Conservation (phyloP, 2,113 vertebrate genomes). For the Sinocyclocheilus anophthalmus region DNA sequence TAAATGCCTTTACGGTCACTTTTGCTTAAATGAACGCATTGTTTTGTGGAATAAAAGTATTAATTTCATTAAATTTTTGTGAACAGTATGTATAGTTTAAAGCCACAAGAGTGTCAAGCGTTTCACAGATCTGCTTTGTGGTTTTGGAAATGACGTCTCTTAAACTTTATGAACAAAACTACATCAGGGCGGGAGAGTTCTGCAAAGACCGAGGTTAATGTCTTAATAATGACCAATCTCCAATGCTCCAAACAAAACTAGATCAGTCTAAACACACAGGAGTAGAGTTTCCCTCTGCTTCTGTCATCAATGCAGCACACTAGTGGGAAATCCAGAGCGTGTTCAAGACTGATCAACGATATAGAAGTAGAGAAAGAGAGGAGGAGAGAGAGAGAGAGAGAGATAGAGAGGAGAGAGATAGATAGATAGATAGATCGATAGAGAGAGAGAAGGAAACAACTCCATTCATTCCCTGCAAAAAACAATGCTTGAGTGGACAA, state of each 20-base stretch:
- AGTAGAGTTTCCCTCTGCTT: slow-evolving; percentile 11
- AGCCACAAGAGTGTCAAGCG: not conserved
- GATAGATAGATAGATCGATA: too few species aligned
- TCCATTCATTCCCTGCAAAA: slow-evolving; percentile 50
- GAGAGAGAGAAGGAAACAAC: not conserved
- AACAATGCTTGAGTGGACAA: not conserved
- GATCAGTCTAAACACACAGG: slow-evolving; percentile 5
- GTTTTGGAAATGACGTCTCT: not conserved
- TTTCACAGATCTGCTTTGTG: not conserved
- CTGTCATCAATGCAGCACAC: not conserved
- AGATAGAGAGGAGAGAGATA: too few species aligned
- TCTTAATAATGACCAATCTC: not conserved
- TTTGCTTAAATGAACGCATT: not conserved
- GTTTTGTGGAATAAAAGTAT: not conserved
- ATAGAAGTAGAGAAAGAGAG: too few species aligned
- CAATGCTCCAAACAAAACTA: slow-evolving; percentile 19
- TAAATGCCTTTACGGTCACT: not conserved
- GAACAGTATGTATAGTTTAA: not conserved
- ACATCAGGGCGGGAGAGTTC: not conserved
- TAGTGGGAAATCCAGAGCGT: not conserved
- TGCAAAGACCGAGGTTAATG: not conserved
- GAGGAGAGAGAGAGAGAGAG: too few species aligned
- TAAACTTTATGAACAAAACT: not conserved
- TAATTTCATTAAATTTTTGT: not conserved
- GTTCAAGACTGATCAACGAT: not conserved